These are phyloP conservation scores for Drosophila takahashii DNA, from an alignment of 1,140 invertebrate species.

Conservation along the genomic window DNA sequence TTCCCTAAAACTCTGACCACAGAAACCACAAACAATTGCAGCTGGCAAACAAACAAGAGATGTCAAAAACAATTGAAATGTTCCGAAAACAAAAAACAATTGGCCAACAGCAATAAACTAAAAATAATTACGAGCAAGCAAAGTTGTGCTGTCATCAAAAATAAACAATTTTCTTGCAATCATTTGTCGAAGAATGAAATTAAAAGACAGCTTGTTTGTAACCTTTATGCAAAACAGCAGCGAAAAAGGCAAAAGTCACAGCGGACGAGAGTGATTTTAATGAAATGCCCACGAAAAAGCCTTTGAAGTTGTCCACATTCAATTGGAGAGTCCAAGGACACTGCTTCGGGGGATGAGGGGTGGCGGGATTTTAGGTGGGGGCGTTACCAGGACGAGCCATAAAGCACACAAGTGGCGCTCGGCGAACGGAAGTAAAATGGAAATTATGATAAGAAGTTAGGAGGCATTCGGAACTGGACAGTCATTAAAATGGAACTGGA, in stretches of 20 bases:
- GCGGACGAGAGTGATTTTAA: constrained; percentile 57
- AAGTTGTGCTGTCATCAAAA: constrained; percentile 49
- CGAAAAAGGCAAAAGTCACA: constrained; percentile 28
- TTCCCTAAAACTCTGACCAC: constrained; percentile 38
- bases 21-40: constrained; percentile 65
- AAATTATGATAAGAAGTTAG: constrained; percentile 73
- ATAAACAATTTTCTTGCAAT: constrained; percentile 32
- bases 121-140: constrained; percentile 61
- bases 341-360: neutral
- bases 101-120: constrained; percentile 52
- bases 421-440: constrained; percentile 64
- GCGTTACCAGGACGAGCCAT: constrained; percentile 29
- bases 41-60: constrained; percentile 13
- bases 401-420: constrained; percentile 47
- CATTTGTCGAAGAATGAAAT: constrained; percentile 40
- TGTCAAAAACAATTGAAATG: constrained; percentile 32
- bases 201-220: constrained; percentile 49
- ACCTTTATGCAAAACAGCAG: constrained; percentile 46
- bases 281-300: constrained; percentile 53
- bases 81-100: constrained; percentile 24
- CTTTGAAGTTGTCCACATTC: constrained; percentile 69
- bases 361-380: neutral
- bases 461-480: constrained; percentile 31
- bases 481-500: constrained; percentile 69
- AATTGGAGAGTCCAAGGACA: constrained; percentile 16